Base-by-base conservation (phyloP, 2,888 invertebrate species). In the Agrilus biguttatus region DNA sequence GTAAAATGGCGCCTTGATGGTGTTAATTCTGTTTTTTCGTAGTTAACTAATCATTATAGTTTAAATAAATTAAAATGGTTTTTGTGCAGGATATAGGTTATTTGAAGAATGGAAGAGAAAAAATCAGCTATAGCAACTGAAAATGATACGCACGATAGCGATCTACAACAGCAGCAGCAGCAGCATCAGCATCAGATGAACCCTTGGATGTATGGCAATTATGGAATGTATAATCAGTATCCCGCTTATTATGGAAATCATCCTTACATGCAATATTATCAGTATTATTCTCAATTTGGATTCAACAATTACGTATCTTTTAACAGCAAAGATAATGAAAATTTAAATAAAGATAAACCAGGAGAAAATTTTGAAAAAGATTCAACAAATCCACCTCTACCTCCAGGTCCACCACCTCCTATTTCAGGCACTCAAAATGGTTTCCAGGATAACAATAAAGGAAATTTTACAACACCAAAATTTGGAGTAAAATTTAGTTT, bases 331-430 rank as follows among this genome's bases (percentile, higher is more conserved):
- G 68, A 64, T 0, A 49, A 61, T 19, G 55, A 55, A 19, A 39
- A 55, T 44, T 17, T 40, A 42, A 56, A 53, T 38, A 49, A 49
- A 21, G 51, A 48, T 33, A 38, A 41, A 4, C 17, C 21, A 33
- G 49, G 49, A 33, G 47, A 52, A 14, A 47, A 51, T 39, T 50
- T 45, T 39, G 47, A 52, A 42, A 54, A 55, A 41, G 46, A 66
- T 42, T 64, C 65, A 50, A 61, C 65, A 41, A 62, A 61, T 53
- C 63, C 75, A n/a, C 75, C 77, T 45, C 61, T 75, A 47, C 77
- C 78, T 13, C 69, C 75, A 33, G 73, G 73, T 41, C 74, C 77
- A 39, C 72, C 74, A 43, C 72, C 71, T 39, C 64, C 67, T 13
- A 53, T 61, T 17, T 46, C 49, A 39, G 47, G 53, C 42, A 41